Conservation (phyloP, 1,140 invertebrate genomes). For the Trypoxylus dichotomus region DNA sequence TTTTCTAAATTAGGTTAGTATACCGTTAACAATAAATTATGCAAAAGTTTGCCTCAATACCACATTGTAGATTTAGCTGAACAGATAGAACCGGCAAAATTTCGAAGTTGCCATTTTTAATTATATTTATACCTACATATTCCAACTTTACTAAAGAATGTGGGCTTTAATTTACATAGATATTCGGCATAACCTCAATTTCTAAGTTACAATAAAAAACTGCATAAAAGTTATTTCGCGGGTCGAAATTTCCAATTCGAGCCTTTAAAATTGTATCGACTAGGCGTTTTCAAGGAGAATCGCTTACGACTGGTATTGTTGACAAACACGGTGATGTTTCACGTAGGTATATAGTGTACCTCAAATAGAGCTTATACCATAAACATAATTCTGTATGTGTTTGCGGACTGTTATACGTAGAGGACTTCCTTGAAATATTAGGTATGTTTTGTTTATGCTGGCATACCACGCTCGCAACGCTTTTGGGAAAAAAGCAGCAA, state of each 20-base stretch:
- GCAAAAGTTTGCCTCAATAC: too few species aligned
- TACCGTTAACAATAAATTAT: too few species aligned
- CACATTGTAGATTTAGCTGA: too few species aligned
- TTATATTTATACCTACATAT: not conserved
- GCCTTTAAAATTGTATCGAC: not conserved
- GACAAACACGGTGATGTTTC: not conserved
- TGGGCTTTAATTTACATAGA: not conserved
- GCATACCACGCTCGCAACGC: not conserved
- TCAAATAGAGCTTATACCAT: too few species aligned
- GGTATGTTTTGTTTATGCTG: not conserved
- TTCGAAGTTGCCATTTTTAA: not conserved
- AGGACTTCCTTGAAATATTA: not conserved
- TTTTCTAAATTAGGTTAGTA: too few species aligned
- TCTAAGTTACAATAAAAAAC: not conserved
- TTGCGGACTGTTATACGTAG: not conserved
- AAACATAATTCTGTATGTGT: not conserved
- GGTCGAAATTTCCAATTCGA: not conserved
- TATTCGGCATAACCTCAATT: not conserved
- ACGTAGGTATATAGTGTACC: not conserved
- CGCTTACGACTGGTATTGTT: not conserved
- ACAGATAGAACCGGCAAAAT: not conserved
- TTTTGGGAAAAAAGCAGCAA: not conserved
- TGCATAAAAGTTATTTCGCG: not conserved
- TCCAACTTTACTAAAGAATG: not conserved
- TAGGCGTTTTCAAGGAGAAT: not conserved